These are phyloP conservation scores for Heliconius charithonia DNA, from an alignment of 2,888 invertebrate species.

Conservation along the genomic window DNA sequence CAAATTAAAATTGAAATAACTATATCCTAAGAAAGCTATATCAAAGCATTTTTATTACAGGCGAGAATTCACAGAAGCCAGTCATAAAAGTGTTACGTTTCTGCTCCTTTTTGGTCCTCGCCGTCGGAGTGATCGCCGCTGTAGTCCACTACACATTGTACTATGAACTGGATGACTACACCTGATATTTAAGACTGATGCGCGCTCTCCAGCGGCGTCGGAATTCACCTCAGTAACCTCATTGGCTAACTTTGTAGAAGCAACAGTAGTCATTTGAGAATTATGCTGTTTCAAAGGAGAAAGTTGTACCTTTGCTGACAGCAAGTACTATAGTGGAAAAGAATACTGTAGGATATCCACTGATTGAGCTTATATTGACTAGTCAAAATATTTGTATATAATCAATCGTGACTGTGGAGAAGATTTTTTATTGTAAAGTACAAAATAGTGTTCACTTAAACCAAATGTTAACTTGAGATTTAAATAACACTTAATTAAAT, in stretches of 20 bases:
- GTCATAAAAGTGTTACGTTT: slow-evolving; percentile 57
- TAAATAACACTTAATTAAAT: neutral
- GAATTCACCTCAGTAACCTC: slow-evolving; percentile 14
- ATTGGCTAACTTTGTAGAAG: neutral
- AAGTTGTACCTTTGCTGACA: neutral
- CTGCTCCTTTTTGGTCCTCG: slow-evolving; percentile 58
- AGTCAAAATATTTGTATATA: slow-evolving; percentile 16
- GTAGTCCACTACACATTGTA: slow-evolving; percentile 53
- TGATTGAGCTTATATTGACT: slow-evolving; percentile 26
- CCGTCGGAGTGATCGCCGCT: slow-evolving; percentile 54
- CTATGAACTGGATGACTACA: slow-evolving; percentile 52
- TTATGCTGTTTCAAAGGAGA: neutral
- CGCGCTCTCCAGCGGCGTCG: slow-evolving; percentile 19
- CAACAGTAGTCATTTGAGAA: neutral
- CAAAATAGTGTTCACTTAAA: slow-evolving; percentile 16
- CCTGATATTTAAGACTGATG: slow-evolving; percentile 49
- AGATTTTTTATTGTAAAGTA: slow-evolving; percentile 12
- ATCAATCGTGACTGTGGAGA: neutral
- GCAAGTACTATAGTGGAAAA: neutral
- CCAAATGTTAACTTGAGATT: slow-evolving; percentile 9
- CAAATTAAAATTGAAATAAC: neutral
- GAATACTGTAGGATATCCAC: neutral
- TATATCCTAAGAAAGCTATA: neutral
- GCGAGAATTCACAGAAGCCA: slow-evolving; percentile 64
- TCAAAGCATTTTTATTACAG: slow-evolving; percentile 54